Evolutionary conservation across 2,113 vertebrate species (phyloP).

Genomic region (Eclectus roratus): DNA sequence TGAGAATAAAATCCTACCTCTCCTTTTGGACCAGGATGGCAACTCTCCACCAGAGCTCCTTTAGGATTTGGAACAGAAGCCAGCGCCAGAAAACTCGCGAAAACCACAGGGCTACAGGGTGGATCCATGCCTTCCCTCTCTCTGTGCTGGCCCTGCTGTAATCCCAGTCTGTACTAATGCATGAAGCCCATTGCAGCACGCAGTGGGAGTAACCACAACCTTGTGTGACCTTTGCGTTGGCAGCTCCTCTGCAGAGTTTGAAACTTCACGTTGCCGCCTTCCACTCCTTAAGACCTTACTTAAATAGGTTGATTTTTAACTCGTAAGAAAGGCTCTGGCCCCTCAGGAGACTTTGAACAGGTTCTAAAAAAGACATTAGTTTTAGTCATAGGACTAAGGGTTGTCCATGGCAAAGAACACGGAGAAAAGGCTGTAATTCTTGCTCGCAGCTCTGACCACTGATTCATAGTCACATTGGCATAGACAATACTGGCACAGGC

Average conservation of each 20-base stretch:
- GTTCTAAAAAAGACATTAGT: background rate
- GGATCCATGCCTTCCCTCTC: background rate
- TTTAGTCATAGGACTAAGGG: background rate
- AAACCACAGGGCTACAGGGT: slow-evolving; percentile 30
- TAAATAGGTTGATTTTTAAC: slow-evolving; percentile 13
- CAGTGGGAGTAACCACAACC: slow-evolving; percentile 31
- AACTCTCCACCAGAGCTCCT: background rate
- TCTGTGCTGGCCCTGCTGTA: background rate
- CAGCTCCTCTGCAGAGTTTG: background rate
- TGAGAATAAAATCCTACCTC: background rate
- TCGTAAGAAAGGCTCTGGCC: background rate
- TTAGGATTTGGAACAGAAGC: background rate
- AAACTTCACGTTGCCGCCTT: background rate
- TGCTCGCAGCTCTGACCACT: background rate
- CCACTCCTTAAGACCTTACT: background rate
- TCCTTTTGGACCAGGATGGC: background rate
- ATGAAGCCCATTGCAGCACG: background rate
- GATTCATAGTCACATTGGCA: slow-evolving; percentile 50
- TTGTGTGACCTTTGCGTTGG: background rate
- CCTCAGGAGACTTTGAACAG: background rate
- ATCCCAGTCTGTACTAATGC: background rate
- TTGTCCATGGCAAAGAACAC: background rate
- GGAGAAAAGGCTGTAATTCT: slow-evolving; percentile 20
- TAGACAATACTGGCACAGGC: slow-evolving; percentile 14
- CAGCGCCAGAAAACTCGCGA: background rate